Percentiles rank a stretch among this genome's conserved stretches.
These are phyloP conservation scores for Zhengitettix transpicula DNA, from an alignment of 2,888 invertebrate genomes.

Conservation along the genomic window DNA sequence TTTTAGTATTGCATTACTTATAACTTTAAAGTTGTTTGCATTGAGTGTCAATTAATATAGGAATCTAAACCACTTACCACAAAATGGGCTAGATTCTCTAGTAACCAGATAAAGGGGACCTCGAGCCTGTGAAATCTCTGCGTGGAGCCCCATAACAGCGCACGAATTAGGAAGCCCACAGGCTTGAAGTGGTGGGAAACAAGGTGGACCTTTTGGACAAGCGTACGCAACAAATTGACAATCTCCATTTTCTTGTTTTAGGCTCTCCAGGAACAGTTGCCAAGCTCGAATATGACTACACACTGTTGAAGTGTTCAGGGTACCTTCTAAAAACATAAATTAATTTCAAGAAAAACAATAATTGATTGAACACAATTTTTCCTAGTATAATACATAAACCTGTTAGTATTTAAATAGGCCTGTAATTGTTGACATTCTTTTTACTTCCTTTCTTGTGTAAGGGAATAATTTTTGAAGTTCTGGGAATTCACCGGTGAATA, in stretches of 20 bases:
- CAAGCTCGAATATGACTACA: slow-evolving; percentile 41
- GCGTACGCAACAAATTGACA: slow-evolving; percentile 37
- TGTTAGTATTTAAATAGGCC: no score
- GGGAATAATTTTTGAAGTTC: no score
- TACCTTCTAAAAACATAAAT: slow-evolving; percentile 25
- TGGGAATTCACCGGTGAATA: no score
- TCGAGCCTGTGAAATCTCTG: slow-evolving; percentile 26
- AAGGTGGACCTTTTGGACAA: slow-evolving; percentile 33
- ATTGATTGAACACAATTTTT: no score
- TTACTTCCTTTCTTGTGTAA: no score
- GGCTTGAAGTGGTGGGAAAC: slow-evolving; percentile 30
- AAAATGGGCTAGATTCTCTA: slow-evolving; percentile 30
- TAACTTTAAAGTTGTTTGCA: no score
- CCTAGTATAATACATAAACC: no score
- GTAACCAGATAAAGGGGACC: slow-evolving; percentile 39
- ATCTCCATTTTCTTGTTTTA: slow-evolving; percentile 20
- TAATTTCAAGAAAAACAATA: no score
- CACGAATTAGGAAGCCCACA: slow-evolving; percentile 13
- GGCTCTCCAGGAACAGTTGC: slow-evolving; percentile 33
- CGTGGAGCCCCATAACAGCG: slow-evolving; percentile 19
- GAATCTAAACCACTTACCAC: slow-evolving; percentile 27
- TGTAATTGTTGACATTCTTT: no score
- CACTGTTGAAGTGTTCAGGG: slow-evolving; percentile 30
- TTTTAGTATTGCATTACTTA: no score
- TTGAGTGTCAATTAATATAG: background rate